phyloP scores from a whole-genome alignment of 2,113 vertebrate species.

The Isichthys henryi region DNA sequence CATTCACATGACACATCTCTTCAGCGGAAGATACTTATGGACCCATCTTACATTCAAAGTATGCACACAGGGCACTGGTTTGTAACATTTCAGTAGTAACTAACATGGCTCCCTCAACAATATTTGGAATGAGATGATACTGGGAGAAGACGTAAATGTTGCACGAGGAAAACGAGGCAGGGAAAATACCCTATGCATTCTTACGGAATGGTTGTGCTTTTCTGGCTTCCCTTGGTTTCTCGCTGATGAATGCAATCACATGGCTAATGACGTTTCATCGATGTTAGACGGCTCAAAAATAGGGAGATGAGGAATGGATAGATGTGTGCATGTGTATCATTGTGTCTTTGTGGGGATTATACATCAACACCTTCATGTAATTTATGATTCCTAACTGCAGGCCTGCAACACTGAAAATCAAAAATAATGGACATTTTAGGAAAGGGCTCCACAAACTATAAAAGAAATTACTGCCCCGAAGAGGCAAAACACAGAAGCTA shows the following conservation, averaged over 20 bases:
- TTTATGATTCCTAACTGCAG: background rate
- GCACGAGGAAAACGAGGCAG: background rate
- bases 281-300: background rate
- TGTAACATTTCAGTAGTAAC: background rate
- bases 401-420: background rate
- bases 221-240: background rate
- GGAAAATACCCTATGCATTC: background rate
- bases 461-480: background rate
- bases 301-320: background rate
- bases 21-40: conserved; percentile 17
- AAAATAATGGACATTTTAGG: background rate
- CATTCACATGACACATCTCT: conserved; percentile 36
- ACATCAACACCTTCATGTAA: background rate
- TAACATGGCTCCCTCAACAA: background rate
- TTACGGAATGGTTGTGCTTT: background rate
- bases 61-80: background rate
- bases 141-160: no score
- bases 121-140: background rate
- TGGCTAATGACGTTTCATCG: background rate
- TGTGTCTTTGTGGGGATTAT: background rate
- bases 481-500: background rate
- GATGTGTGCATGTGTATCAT: background rate
- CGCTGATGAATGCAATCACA: background rate
- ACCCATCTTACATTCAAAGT: conserved; percentile 13
- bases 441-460: background rate